These are phyloP conservation scores for Eurytoma adleriae DNA, from an alignment of 2,888 invertebrate genomes.

Conservation along the genomic window DNA sequence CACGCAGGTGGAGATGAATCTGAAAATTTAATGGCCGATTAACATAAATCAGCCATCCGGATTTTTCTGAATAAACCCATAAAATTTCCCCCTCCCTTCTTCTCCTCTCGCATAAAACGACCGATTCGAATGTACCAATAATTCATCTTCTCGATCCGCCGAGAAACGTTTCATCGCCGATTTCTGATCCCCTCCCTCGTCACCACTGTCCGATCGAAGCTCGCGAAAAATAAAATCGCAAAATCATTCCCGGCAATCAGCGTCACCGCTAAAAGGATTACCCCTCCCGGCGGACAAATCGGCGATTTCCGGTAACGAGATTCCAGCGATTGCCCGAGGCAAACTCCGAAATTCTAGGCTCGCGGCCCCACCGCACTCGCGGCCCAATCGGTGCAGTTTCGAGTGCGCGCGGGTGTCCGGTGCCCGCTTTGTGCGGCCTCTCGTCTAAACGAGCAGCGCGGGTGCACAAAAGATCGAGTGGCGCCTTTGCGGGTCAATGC, in stretches of 20 bases:
- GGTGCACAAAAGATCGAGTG: background rate
- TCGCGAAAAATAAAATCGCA: too few relatives aligned
- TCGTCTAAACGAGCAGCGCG: background rate
- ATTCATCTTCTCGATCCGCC: background rate
- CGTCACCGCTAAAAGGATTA: background rate
- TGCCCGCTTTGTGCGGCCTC: background rate
- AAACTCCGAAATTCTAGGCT: background rate
- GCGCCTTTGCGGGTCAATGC: background rate
- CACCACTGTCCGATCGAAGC: too few relatives aligned
- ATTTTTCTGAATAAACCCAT: conserved; percentile 5
- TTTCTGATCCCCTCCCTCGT: background rate
- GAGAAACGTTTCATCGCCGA: background rate
- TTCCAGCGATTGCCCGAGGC: conserved; percentile 12
- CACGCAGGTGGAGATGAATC: background rate
- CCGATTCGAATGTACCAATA: background rate
- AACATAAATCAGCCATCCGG: background rate
- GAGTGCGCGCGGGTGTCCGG: background rate
- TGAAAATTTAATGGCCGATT: conserved; percentile 13
- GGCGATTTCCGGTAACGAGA: conserved; percentile 36
- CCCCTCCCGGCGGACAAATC: background rate
- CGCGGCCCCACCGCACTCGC: background rate
- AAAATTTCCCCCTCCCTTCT: background rate
- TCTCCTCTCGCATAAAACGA: background rate
- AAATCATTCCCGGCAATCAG: too few relatives aligned
- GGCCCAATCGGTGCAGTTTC: too few relatives aligned